phyloP scores from a whole-genome alignment of 2,888 invertebrate species.

The Drosophila emarginata region DNA sequence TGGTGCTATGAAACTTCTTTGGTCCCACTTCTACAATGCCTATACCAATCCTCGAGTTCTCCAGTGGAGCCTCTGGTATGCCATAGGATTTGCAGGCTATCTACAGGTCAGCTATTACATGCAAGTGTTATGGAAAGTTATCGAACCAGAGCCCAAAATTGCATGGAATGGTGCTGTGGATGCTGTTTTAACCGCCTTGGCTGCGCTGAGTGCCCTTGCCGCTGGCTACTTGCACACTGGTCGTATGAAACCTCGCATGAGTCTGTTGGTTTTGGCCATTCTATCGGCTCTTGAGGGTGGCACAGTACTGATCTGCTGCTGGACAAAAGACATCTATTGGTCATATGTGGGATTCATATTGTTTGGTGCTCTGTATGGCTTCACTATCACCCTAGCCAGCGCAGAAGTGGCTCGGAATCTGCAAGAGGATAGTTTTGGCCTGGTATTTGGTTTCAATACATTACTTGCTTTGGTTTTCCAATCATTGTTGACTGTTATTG shows the following conservation, averaged over 20 bases:
- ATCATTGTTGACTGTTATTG: slow-evolving; percentile 87
- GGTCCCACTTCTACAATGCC: slow-evolving; percentile 85
- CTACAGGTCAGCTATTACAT: slow-evolving; percentile 88
- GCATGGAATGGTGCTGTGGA: slow-evolving; percentile 91
- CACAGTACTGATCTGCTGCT: slow-evolving; percentile 84
- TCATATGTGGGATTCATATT: slow-evolving; percentile 90
- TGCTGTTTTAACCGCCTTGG: slow-evolving; percentile 88
- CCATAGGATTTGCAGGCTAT: slow-evolving; percentile 88
- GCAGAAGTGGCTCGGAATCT: slow-evolving; percentile 93
- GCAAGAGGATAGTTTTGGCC: slow-evolving; percentile 92
- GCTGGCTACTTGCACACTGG: slow-evolving; percentile 83
- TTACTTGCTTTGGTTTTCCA: slow-evolving; percentile 91
- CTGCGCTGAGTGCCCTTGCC: slow-evolving; percentile 85
- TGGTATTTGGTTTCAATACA: slow-evolving; percentile 95
- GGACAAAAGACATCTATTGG: slow-evolving; percentile 85
- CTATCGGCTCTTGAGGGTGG: slow-evolving; percentile 84
- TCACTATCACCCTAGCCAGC: slow-evolving; percentile 83
- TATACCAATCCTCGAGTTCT: slow-evolving; percentile 85
- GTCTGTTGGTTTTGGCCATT: slow-evolving; percentile 83
- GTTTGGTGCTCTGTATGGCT: slow-evolving; percentile 90
- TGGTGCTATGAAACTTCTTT: slow-evolving; percentile 82
- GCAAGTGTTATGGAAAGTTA: slow-evolving; percentile 88
- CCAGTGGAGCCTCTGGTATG: slow-evolving; percentile 92
- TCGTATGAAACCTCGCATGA: slow-evolving; percentile 79
- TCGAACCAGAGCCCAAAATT: slow-evolving; percentile 80